Conservation (phyloP, 2,797 vertebrate genomes). For the Thunnus albacares region DNA sequence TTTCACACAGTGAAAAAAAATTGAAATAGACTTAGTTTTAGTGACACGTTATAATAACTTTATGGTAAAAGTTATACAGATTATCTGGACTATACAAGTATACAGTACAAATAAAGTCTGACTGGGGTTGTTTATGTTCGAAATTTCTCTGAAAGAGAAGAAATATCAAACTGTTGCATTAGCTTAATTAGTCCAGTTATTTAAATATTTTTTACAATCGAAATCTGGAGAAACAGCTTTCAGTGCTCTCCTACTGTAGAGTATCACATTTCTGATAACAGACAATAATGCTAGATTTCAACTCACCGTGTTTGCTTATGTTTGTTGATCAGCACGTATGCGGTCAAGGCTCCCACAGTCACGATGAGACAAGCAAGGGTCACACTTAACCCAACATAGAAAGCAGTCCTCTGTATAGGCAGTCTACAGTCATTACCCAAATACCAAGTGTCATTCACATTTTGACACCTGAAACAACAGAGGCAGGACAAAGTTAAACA, state of each 20-base stretch:
- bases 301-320: constrained; percentile 47
- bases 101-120: too few species aligned
- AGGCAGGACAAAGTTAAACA: background rate
- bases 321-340: constrained; percentile 34
- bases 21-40: too few species aligned
- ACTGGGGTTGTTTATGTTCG: too few species aligned
- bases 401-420: constrained; percentile 27
- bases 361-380: constrained; percentile 40
- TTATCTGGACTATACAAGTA: too few species aligned
- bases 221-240: too few species aligned
- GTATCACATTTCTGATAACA: background rate
- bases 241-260: too few species aligned
- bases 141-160: too few species aligned
- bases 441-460: constrained; percentile 39
- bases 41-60: too few species aligned
- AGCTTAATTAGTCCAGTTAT: too few species aligned
- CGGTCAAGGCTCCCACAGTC: constrained; percentile 27
- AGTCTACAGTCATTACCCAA: constrained; percentile 23
- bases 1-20: background rate
- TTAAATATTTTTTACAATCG: too few species aligned
- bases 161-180: too few species aligned
- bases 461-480: constrained; percentile 34
- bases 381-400: constrained; percentile 43
- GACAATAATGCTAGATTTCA: background rate
- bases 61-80: too few species aligned